A percentile compares a stretch with the other conserved stretches of the same genome.
Conservation (phyloP, 1,140 invertebrate species). For the Drosophila biarmipes region DNA sequence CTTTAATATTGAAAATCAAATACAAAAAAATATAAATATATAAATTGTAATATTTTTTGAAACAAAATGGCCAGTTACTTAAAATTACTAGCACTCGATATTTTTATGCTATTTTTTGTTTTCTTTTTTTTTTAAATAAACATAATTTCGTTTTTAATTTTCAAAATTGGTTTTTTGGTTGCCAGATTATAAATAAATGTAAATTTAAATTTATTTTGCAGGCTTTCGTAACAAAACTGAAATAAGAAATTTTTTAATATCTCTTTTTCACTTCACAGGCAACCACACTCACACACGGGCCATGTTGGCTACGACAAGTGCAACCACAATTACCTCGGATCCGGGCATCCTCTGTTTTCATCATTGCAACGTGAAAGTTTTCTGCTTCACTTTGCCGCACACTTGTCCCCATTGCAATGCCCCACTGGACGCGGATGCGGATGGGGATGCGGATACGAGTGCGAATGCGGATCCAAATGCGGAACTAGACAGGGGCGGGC, state of each 20-base stretch:
- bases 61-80: too few species aligned
- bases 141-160: too few species aligned
- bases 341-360: constrained; percentile 93
- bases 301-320: constrained; percentile 56
- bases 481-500: constrained; percentile 21
- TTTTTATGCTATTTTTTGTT: too few species aligned
- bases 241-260: background rate
- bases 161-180: too few species aligned
- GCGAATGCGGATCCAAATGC: constrained; percentile 32
- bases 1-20: too few species aligned
- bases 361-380: constrained; percentile 92
- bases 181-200: too few species aligned
- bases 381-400: constrained; percentile 90
- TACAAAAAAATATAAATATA: too few species aligned
- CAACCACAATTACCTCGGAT: constrained; percentile 86
- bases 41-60: too few species aligned
- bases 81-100: too few species aligned
- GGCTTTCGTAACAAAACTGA: too few species aligned
- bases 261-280: constrained; percentile 7
- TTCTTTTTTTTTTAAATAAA: too few species aligned
- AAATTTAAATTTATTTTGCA: too few species aligned
- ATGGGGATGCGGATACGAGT: constrained; percentile 8
- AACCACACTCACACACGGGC: constrained; percentile 9
- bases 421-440: constrained; percentile 84
- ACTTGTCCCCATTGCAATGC: constrained; percentile 89